Conservation (phyloP, 2,797 vertebrate genomes). For the Alcedo quadribrachys region DNA sequence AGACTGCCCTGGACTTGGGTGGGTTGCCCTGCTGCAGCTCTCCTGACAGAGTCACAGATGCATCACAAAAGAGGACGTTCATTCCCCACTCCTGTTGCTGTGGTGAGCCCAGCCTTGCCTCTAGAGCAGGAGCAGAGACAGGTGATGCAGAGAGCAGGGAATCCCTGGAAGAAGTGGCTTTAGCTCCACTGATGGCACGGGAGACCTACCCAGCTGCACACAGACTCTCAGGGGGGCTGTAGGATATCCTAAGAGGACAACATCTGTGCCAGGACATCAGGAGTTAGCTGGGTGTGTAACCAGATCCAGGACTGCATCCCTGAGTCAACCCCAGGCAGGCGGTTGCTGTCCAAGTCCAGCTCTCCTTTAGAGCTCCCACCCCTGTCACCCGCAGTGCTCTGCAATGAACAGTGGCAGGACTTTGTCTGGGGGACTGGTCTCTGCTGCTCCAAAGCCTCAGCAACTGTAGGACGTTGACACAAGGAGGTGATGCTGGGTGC, state of each 20-base stretch:
- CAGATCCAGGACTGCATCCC: not conserved
- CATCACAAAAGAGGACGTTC: not conserved
- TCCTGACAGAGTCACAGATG: rapidly evolving
- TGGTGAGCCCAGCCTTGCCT: not conserved
- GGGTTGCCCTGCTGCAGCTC: not conserved
- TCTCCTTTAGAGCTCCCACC: not conserved
- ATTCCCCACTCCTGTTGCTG: not conserved
- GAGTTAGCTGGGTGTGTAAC: not conserved
- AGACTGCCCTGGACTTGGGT: not conserved
- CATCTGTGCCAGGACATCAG: not conserved
- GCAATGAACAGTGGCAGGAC: not conserved
- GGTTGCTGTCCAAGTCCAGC: not conserved
- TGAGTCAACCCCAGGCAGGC: not conserved
- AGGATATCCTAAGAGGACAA: not conserved
- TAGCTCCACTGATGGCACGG: not conserved
- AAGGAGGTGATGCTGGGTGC: not conserved
- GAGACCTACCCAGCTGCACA: not conserved
- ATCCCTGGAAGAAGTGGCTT: not conserved
- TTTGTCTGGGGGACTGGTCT: not conserved
- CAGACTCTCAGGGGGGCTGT: not conserved
- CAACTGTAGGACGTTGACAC: not conserved
- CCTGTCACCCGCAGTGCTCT: not conserved
- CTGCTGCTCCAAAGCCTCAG: not conserved
- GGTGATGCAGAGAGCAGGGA: not conserved
- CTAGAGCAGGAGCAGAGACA: rapidly evolving